Percentiles rank a stretch among this genome's conserved stretches.
These are phyloP conservation scores for Goniozus legneri DNA, from an alignment of 1,140 invertebrate genomes.

Conservation along the genomic window DNA sequence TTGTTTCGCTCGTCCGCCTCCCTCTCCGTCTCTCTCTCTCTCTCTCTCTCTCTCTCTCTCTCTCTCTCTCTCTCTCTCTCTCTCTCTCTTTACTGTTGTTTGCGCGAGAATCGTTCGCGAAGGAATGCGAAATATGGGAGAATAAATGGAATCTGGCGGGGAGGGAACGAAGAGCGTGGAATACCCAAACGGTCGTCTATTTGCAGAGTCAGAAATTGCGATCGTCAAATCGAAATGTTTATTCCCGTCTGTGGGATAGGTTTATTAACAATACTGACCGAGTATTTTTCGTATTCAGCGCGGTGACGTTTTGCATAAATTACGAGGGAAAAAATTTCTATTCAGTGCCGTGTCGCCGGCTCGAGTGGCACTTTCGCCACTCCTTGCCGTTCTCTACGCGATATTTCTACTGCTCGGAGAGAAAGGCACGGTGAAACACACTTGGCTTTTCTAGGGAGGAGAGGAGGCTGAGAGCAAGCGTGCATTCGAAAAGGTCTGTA, in stretches of 20 bases:
- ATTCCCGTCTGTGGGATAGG: not conserved
- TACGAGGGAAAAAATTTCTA: not conserved
- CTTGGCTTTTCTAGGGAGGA: not conserved
- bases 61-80: not conserved
- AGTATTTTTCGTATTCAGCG: too few species aligned
- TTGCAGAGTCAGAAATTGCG: not conserved
- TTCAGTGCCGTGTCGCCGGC: not conserved
- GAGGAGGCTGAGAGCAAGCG: not conserved
- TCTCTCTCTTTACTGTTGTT: not conserved
- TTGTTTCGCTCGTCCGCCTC: not conserved
- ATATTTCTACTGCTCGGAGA: not conserved
- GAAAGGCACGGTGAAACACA: not conserved
- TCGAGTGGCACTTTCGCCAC: not conserved
- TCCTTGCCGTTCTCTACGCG: not conserved
- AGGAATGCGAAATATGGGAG: not conserved
- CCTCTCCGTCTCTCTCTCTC: not conserved
- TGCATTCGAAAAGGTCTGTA: not conserved
- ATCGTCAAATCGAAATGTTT: not conserved
- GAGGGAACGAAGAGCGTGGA: not conserved
- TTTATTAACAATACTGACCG: too few species aligned
- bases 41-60: conserved; percentile 1
- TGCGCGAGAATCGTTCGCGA: not conserved
- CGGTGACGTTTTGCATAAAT: not conserved
- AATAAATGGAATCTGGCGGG: not conserved
- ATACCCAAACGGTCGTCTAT: not conserved